Evolutionary conservation across 2,888 invertebrate genomes (phyloP).

Genomic region (Lasioglossum lativentre): DNA sequence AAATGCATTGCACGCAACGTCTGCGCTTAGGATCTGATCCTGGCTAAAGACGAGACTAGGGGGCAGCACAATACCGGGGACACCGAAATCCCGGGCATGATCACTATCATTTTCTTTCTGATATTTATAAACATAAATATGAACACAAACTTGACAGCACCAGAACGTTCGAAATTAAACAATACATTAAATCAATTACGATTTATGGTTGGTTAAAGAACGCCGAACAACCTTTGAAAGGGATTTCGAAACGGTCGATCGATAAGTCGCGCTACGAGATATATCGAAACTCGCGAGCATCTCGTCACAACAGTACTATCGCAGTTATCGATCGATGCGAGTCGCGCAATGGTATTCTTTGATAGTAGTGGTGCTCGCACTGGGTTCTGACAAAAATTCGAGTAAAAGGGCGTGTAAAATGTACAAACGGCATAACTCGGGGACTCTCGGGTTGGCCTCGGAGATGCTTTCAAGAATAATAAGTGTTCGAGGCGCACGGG

Average conservation of each 20-base stretch:
- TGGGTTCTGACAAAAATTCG: constrained; percentile 56
- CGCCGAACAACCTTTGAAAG: not conserved
- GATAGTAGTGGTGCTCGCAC: constrained; percentile 64
- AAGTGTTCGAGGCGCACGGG: constrained; percentile 46
- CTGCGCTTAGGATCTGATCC: too few relatives aligned
- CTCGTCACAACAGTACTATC: constrained; percentile 45
- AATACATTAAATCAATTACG: not conserved
- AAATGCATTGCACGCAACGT: too few relatives aligned
- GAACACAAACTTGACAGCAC: not conserved
- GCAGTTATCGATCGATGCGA: constrained; percentile 66
- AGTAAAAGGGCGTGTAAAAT: constrained; percentile 73
- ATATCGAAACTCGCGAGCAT: constrained; percentile 43
- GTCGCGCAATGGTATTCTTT: constrained; percentile 69
- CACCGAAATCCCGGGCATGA: too few relatives aligned
- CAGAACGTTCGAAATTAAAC: not conserved
- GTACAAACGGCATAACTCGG: constrained; percentile 66
- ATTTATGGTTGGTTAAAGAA: not conserved
- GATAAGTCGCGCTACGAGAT: constrained; percentile 17
- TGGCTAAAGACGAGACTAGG: too few relatives aligned
- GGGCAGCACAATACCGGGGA: too few relatives aligned
- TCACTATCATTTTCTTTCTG: too few relatives aligned
- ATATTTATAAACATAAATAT: not conserved
- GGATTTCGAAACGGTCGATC: not conserved
- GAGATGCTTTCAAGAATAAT: constrained; percentile 66
- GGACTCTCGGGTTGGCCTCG: constrained; percentile 67